Evolutionary conservation across 2,888 invertebrate genomes (phyloP).

Genomic region (Stenichneumon culpator): DNA sequence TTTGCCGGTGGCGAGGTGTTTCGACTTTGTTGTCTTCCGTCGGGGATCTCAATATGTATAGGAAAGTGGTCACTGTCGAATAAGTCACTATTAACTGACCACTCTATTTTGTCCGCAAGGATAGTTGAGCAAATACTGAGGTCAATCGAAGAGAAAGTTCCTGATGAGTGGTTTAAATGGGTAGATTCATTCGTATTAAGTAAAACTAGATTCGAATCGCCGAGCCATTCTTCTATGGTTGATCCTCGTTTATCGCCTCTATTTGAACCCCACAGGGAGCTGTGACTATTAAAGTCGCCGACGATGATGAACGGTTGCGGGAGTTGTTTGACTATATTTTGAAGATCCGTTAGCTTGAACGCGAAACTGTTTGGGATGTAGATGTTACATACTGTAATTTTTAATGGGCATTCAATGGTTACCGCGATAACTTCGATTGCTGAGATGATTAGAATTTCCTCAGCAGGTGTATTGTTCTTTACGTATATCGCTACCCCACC

Average conservation of each 20-base stretch:
- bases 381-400: slow-evolving; percentile 64
- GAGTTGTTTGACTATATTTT: slow-evolving; percentile 64
- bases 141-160: slow-evolving; percentile 44
- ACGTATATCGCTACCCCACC: slow-evolving; percentile 15
- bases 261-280: slow-evolving; percentile 63
- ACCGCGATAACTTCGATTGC: slow-evolving; percentile 65
- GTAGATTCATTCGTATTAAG: slow-evolving; percentile 58
- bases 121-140: slow-evolving; percentile 13
- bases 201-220: slow-evolving; percentile 50
- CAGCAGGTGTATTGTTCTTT: slow-evolving; percentile 13
- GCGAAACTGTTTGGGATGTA: slow-evolving; percentile 63
- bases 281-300: slow-evolving; percentile 73
- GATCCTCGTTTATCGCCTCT: neutral
- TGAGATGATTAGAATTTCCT: slow-evolving; percentile 47
- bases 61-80: slow-evolving; percentile 10
- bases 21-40: neutral
- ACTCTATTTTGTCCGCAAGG: slow-evolving; percentile 1
- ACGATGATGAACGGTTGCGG: slow-evolving; percentile 70
- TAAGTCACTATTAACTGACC: neutral
- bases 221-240: slow-evolving; percentile 20
- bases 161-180: slow-evolving; percentile 52
- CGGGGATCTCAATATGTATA: neutral
- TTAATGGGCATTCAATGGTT: slow-evolving; percentile 25
- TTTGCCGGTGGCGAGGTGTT: neutral
- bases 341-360: slow-evolving; percentile 51